These are phyloP conservation scores for Drosophila eohydei DNA, from an alignment of 2,888 invertebrate species.

Conservation along the genomic window DNA sequence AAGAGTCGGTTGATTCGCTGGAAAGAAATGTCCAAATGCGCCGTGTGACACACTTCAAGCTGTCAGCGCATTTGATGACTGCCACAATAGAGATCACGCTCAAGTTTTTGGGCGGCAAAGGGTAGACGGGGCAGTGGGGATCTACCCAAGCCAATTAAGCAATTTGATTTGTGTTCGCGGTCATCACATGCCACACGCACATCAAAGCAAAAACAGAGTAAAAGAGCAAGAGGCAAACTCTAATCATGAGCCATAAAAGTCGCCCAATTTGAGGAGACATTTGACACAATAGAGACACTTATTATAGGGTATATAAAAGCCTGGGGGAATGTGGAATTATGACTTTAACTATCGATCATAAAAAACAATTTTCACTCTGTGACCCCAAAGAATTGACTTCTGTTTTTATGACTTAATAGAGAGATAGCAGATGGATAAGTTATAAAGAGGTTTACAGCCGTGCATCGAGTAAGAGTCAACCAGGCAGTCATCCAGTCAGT, in stretches of 20 bases:
- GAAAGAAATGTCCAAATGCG: slow-evolving; percentile 55
- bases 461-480: background rate
- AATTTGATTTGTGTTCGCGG: slow-evolving; percentile 66
- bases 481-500: background rate
- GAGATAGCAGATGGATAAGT: slow-evolving; percentile 6
- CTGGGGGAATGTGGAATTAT: slow-evolving; percentile 15
- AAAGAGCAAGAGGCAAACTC: slow-evolving; percentile 28
- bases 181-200: slow-evolving; percentile 50
- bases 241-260: slow-evolving; percentile 58
- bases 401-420: slow-evolving; percentile 21
- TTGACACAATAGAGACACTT: slow-evolving; percentile 46
- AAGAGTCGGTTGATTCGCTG: slow-evolving; percentile 46
- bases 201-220: slow-evolving; percentile 2
- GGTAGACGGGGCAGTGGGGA: background rate
- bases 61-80: slow-evolving; percentile 67
- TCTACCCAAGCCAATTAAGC: slow-evolving; percentile 67
- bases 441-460: background rate
- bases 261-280: slow-evolving; percentile 42
- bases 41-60: slow-evolving; percentile 71
- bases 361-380: slow-evolving; percentile 72
- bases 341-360: slow-evolving; percentile 67
- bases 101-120: background rate
- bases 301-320: slow-evolving; percentile 22
- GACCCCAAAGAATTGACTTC: slow-evolving; percentile 64
- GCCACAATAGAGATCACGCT: background rate